These are phyloP conservation scores for Lycocorax pyrrhopterus DNA, from an alignment of 2,113 vertebrate species.

Conservation along the genomic window DNA sequence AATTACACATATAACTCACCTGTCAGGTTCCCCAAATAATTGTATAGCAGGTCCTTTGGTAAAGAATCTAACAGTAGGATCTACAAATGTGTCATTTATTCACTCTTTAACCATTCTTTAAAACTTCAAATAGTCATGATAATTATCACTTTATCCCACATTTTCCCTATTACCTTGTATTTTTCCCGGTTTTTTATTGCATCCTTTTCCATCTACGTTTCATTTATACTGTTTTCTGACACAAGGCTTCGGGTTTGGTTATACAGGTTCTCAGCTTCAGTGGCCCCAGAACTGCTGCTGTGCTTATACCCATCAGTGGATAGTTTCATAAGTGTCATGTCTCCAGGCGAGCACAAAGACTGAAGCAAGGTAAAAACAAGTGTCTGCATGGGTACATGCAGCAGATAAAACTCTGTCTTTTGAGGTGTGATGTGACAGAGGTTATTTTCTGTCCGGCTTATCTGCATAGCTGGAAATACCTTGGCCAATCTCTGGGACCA, in stretches of 20 bases:
- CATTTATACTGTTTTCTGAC: background rate
- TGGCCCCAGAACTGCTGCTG: background rate
- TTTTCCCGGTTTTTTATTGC: background rate
- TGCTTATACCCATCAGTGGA: background rate
- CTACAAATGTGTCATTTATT: background rate
- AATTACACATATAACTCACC: background rate
- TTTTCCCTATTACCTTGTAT: background rate
- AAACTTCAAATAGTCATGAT: background rate
- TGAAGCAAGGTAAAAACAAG: background rate
- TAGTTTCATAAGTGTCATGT: background rate
- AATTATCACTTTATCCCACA: background rate
- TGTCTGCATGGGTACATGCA: background rate
- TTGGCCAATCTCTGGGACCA: background rate
- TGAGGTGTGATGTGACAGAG: background rate
- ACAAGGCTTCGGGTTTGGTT: background rate
- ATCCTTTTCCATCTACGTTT: background rate
- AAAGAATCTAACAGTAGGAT: background rate
- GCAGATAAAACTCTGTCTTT: background rate
- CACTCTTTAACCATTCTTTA: background rate
- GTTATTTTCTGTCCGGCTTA: background rate
- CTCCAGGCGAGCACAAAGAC: background rate
- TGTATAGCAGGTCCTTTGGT: background rate
- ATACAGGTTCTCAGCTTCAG: background rate
- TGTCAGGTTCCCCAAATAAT: background rate
- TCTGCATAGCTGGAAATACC: background rate